These are phyloP conservation scores for Callosobruchus maculatus DNA, from an alignment of 2,888 invertebrate genomes.

Conservation along the genomic window DNA sequence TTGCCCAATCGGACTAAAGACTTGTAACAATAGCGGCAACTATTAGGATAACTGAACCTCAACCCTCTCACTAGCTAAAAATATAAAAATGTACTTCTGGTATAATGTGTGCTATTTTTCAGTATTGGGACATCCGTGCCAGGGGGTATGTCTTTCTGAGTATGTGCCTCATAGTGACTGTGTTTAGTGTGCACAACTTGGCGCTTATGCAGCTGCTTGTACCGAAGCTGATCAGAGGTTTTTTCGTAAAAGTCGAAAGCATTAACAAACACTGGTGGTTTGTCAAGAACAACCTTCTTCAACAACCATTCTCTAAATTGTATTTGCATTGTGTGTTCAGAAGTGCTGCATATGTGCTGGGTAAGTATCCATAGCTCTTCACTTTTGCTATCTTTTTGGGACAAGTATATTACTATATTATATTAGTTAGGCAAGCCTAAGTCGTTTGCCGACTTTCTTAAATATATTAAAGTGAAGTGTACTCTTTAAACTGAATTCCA, in stretches of 20 bases:
- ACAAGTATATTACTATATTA: too few relatives aligned
- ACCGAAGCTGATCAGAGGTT: constrained; percentile 8
- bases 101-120: too few relatives aligned
- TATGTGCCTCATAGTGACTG: neutral
- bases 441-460: too few relatives aligned
- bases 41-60: too few relatives aligned
- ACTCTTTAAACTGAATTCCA: too few relatives aligned
- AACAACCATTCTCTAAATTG: neutral
- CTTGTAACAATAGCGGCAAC: too few relatives aligned
- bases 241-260: constrained; percentile 7
- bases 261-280: neutral
- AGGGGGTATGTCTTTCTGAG: neutral
- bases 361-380: neutral
- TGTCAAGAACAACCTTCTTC: neutral
- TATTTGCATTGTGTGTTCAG: constrained; percentile 1
- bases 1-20: too few relatives aligned
- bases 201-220: constrained; percentile 15
- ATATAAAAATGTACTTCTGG: too few relatives aligned
- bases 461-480: too few relatives aligned
- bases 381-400: too few relatives aligned
- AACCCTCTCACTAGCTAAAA: too few relatives aligned
- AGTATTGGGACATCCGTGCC: neutral
- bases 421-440: too few relatives aligned
- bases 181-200: constrained; percentile 13
- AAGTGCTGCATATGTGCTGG: neutral